Evolutionary conservation across 92 coral and sea anemone species (phyloP), one percentile per base, ranked within the genome.

Genomic region (Desmophyllum pertusum): DNA sequence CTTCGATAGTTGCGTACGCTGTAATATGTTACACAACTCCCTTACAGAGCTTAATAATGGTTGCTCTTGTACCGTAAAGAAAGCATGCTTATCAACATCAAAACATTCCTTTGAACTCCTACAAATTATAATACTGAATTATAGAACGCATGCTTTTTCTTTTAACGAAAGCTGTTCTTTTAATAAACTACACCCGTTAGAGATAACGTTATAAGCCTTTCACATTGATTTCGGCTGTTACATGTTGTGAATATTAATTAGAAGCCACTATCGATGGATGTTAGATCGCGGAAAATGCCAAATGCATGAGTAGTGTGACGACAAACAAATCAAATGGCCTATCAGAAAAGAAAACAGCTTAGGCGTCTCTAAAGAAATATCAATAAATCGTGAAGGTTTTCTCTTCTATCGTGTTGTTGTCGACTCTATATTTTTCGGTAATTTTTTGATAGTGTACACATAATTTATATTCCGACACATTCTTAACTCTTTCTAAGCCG

Each of bases 381-480:
- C 65, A 10, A 59, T 33, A 59, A 59, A 13, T 59, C 65, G 27
- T 6, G 35, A 59, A 25, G 27, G 25, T 8, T 59, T 59, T 25
- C 3, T 59, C 63, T 53, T 53, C 62, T 59, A 7, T 59, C 65
- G 33, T 27, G 63, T 59, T 10, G 73, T 17, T 38, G 35, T 19
- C 45, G 42, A 35, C 14, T 21, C 66, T 46, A 53, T 59, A 66
- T 66, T 38, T 36, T 29, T 27, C 6, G 10, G 0, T 38, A 13
- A 11, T n/a, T 78, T 41, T 39, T 40, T 40, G 52, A 27, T 14
- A n/a, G n/a, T n/a, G n/a, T n/a, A n/a, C n/a, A 5, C 39, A 57
- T 25, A 57, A 42, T 21, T 76, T 46, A 74, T 46, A 46, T 66
- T 67, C 73, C 73, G 25, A 33, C 72, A 67, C 27, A 42, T 51